Conservation (phyloP, 2,888 invertebrate species). For the Euplagia quadripunctaria region DNA sequence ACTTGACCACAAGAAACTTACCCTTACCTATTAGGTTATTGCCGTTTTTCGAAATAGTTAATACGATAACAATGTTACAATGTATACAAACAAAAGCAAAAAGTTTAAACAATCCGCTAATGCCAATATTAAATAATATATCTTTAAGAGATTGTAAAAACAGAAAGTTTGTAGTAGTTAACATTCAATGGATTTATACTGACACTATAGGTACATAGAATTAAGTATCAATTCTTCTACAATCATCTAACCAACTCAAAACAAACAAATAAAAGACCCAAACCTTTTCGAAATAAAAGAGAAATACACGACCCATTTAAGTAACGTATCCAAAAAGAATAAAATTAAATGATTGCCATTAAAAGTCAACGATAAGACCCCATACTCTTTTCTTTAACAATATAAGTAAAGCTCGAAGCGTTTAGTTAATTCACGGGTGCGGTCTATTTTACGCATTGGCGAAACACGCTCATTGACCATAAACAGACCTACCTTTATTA, state of each 20-base stretch:
- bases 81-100: background rate
- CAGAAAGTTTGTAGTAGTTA: background rate
- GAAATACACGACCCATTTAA: constrained; percentile 18
- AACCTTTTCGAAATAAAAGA: constrained; percentile 5
- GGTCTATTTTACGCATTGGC: constrained; percentile 42
- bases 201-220: background rate
- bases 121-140: background rate
- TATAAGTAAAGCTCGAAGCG: constrained; percentile 35
- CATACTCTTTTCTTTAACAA: constrained; percentile 21
- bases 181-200: background rate
- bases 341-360: constrained; percentile 34
- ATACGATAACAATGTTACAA: background rate
- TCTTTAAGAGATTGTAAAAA: background rate
- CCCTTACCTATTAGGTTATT: background rate
- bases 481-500: constrained; percentile 58
- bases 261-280: background rate
- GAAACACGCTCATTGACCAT: constrained; percentile 54
- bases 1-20: background rate
- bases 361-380: constrained; percentile 34
- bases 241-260: background rate
- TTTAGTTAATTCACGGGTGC: constrained; percentile 41
- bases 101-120: background rate
- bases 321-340: constrained; percentile 20
- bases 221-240: background rate
- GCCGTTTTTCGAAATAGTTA: background rate